Percentiles rank a stretch among this genome's conserved stretches.
These are phyloP conservation scores for Sander vitreus DNA, from an alignment of 2,113 vertebrate species.

Conservation along the genomic window DNA sequence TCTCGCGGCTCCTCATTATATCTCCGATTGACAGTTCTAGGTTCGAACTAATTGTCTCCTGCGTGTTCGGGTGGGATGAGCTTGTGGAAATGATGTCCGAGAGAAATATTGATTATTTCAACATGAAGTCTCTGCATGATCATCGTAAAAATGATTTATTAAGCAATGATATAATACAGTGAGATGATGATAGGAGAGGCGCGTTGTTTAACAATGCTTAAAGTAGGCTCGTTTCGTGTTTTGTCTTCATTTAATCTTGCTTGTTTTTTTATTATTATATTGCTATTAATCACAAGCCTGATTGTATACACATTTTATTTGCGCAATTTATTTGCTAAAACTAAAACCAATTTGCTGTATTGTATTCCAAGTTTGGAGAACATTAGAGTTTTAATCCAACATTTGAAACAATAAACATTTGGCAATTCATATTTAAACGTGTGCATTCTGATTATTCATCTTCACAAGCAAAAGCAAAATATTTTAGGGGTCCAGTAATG, in stretches of 20 bases:
- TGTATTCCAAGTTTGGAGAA: neutral
- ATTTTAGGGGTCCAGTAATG: neutral
- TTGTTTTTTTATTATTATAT: neutral
- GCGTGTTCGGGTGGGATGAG: constrained; percentile 71
- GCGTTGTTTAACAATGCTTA: neutral
- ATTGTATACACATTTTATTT: neutral
- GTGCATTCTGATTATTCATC: neutral
- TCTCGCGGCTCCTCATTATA: constrained; percentile 77
- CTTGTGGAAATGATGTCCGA: constrained; percentile 76
- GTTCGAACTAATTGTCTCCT: constrained; percentile 75
- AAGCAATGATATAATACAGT: neutral
- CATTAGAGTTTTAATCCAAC: neutral
- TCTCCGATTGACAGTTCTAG: constrained; percentile 74
- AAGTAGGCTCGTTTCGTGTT: neutral
- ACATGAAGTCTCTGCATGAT: constrained; percentile 3
- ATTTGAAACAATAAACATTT: neutral
- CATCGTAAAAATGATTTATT: constrained; percentile 4
- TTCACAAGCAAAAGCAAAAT: neutral
- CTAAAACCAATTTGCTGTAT: neutral
- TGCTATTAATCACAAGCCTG: neutral
- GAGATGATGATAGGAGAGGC: neutral
- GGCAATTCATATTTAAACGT: neutral
- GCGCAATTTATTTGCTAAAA: too few species aligned
- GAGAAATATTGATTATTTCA: constrained; percentile 58
- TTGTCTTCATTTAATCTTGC: neutral